phyloP scores from a whole-genome alignment of 2,113 vertebrate genomes.

The Dromaius novaehollandiae region DNA sequence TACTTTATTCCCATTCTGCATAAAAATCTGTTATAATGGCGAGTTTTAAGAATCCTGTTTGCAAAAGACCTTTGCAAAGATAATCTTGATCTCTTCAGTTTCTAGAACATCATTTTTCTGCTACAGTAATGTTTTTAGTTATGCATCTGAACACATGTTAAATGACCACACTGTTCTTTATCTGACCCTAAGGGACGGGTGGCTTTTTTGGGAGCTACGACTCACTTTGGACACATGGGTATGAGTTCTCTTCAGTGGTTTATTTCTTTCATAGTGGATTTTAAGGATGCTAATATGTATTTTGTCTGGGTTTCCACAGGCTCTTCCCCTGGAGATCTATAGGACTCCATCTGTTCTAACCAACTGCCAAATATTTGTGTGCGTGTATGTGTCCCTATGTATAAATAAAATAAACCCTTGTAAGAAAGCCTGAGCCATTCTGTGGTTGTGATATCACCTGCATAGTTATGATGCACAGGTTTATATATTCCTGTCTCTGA shows the following conservation, averaged over 20 bases:
- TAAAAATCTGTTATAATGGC: neutral
- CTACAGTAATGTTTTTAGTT: neutral
- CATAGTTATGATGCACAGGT: neutral
- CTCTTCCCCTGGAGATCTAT: conserved; percentile 4
- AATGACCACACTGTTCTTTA: neutral
- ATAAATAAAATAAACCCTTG: neutral
- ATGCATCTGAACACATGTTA: neutral
- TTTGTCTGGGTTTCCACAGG: conserved; percentile 9
- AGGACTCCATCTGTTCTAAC: conserved; percentile 45
- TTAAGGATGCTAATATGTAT: neutral
- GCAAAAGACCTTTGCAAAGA: neutral
- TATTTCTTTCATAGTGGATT: conserved; percentile 33
- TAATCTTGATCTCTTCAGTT: neutral
- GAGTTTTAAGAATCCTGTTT: neutral
- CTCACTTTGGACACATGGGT: neutral
- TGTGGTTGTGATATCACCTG: neutral
- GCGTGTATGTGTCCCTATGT: neutral
- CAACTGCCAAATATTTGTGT: conserved; percentile 33
- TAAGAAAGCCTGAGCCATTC: neutral
- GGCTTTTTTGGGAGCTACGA: neutral
- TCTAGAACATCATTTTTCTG: neutral
- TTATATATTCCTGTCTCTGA: neutral
- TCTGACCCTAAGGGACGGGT: neutral
- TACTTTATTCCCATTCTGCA: neutral
- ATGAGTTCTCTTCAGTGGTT: neutral